Base-by-base conservation (phyloP, 2,797 vertebrate species). In the Semaprochilodus insignis region DNA sequence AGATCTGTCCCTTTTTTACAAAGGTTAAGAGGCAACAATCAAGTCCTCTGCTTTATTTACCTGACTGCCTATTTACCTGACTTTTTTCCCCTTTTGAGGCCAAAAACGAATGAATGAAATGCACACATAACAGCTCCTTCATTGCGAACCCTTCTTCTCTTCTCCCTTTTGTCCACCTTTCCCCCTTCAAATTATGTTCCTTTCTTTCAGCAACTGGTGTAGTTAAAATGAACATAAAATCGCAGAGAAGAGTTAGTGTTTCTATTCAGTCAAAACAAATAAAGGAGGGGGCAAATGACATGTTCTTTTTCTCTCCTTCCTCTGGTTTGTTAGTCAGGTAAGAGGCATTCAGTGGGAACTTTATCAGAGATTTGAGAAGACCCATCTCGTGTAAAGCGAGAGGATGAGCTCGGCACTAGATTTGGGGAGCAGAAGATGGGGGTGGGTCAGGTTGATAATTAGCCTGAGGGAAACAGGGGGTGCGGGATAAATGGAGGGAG, bases 1-100 rank as follows among this genome's bases (percentile, higher is more conserved):
- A 84, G 82, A 89, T 83, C 67, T 71, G 52, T 60, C 73, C 57
- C 77, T 85, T 90, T 85, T 90, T 72, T 14, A 19, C 36, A 81
- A 85, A 85, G 81, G 83, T 89, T 85, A 85, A 80, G 79, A 90
- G 88, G 87, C 65, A 81, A 27, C 83, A 66, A n/a, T 74, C n/a
- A 0, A 73, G 23, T 70, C 85, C 81, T 89, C 59, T 5, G 40
- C 76, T 66, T 81, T 85, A 86, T 84, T 84, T 87, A 84, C 77
- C 55, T 73, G 74, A 83, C 63, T 57, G 44, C 65, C 57, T 82
- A 78, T 63, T 59, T 36, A 31, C 31, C 1, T 31, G 31, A 48
- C 59, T 48, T 48, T 69, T 21, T 75, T 23, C n/a, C 4, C 2
- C 11, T 54, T 27, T 27, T 4, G 15, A 63, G 6, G 51, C 27